Evolutionary conservation across 2,888 invertebrate species (phyloP).

Genomic region (Perizoma affinitatum): DNA sequence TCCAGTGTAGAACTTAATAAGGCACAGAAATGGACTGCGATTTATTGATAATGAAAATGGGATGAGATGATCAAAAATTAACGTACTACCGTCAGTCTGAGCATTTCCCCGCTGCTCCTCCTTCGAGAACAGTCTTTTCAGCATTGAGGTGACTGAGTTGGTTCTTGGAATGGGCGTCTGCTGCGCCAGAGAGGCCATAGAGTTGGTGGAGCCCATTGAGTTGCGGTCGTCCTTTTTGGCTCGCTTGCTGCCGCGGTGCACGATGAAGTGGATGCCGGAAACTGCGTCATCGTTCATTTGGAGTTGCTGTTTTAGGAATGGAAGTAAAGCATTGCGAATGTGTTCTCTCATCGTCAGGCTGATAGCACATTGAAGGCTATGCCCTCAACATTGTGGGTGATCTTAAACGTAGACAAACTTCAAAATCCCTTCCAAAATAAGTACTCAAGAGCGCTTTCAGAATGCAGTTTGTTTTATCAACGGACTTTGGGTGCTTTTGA

Average conservation of each 20-base stretch:
- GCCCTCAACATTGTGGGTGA: too few species aligned
- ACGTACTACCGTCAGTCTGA: constrained; percentile 79
- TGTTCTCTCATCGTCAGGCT: too few species aligned
- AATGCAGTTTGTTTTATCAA: too few species aligned
- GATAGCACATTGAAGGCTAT: too few species aligned
- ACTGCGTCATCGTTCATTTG: constrained; percentile 87
- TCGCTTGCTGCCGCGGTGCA: constrained; percentile 80
- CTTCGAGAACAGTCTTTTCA: constrained; percentile 90
- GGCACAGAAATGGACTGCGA: too few species aligned
- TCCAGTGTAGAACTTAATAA: too few species aligned
- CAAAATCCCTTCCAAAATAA: too few species aligned
- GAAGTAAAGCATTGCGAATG: background rate
- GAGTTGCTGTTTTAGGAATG: constrained; percentile 62
- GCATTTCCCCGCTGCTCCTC: constrained; percentile 83
- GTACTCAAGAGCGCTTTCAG: too few species aligned
- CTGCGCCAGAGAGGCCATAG: constrained; percentile 83
- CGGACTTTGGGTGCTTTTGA: too few species aligned
- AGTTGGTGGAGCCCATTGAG: constrained; percentile 77
- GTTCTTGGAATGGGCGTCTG: constrained; percentile 88
- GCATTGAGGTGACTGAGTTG: constrained; percentile 90
- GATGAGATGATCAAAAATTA: constrained; percentile 22
- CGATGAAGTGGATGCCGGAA: constrained; percentile 90
- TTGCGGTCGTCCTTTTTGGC: constrained; percentile 74
- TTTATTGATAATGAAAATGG: too few species aligned
- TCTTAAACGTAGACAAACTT: too few species aligned